These are phyloP conservation scores for Apostichopus californicus DNA, from an alignment of 35 echinoderm and acorn worm species.

Conservation along the genomic window DNA sequence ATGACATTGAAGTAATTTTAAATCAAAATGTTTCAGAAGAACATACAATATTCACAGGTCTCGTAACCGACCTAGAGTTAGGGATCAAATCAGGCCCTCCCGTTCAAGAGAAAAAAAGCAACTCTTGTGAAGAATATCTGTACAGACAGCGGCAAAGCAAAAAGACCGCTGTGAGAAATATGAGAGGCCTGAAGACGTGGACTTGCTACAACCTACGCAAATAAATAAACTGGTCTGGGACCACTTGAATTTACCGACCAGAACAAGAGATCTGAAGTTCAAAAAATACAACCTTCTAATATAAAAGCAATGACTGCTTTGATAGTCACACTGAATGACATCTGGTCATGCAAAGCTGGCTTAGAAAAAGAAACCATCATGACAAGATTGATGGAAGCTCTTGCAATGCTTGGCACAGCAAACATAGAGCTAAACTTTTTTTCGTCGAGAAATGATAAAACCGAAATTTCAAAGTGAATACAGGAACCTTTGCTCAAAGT, in stretches of 20 bases:
- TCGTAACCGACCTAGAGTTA: constrained; percentile 1
- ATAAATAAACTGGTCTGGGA: constrained; percentile 47
- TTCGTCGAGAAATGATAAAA: not conserved
- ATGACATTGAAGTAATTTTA: not conserved
- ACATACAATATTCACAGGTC: not conserved
- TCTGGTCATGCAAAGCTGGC: not conserved
- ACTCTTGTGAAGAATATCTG: too few species aligned
- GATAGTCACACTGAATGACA: constrained; percentile 20
- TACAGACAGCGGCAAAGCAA: constrained; percentile 11
- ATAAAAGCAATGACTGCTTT: constrained; percentile 42
- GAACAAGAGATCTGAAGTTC: constrained; percentile 35
- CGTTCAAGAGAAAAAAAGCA: too few species aligned
- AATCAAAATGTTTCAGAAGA: not conserved
- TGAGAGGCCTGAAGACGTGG: constrained; percentile 23
- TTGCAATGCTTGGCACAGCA: not conserved
- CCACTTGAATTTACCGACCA: not conserved
- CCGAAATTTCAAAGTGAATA: too few species aligned
- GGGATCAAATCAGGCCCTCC: not conserved
- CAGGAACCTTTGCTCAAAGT: too few species aligned
- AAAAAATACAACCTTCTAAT: constrained; percentile 20
- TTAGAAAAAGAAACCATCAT: constrained; percentile 20
- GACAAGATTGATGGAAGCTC: constrained; percentile 25
- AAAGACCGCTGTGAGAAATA: constrained; percentile 42
- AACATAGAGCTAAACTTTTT: not conserved
- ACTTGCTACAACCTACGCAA: not conserved